Percentiles rank a stretch among this genome's conserved stretches.
phyloP scores from a whole-genome alignment of 2,797 vertebrate species.

The Melanotaenia trifasciata region DNA sequence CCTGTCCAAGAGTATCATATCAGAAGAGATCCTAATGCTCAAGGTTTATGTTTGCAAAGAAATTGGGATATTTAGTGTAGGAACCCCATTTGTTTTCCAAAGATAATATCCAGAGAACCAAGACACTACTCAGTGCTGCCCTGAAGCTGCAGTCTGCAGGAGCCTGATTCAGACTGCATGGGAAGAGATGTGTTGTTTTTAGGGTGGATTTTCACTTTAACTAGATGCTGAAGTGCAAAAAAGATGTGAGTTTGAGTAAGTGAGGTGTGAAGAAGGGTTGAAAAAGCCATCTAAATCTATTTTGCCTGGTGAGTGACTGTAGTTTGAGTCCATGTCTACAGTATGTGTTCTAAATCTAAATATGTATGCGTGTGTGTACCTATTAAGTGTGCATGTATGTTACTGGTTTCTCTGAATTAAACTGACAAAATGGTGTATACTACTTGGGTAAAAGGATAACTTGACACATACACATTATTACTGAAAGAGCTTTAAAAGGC shows the following conservation, averaged over 20 bases:
- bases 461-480: slow-evolving; percentile 29
- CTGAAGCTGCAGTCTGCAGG: slow-evolving; percentile 29
- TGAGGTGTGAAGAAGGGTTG: slow-evolving; percentile 66
- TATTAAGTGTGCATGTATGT: slow-evolving; percentile 36
- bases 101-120: slow-evolving; percentile 51
- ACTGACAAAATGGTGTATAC: slow-evolving; percentile 84
- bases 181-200: slow-evolving; percentile 17
- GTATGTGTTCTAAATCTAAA: slow-evolving; percentile 65
- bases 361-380: neutral
- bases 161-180: slow-evolving; percentile 33
- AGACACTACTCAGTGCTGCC: slow-evolving; percentile 54
- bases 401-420: slow-evolving; percentile 70
- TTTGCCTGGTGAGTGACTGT: slow-evolving; percentile 88
- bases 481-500: slow-evolving; percentile 45
- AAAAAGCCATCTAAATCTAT: slow-evolving; percentile 90
- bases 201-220: slow-evolving; percentile 61
- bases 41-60: neutral
- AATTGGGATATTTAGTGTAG: slow-evolving; percentile 38
- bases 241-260: slow-evolving; percentile 54
- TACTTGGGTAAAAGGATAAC: slow-evolving; percentile 72
- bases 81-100: slow-evolving; percentile 50
- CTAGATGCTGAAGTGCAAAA: slow-evolving; percentile 54
- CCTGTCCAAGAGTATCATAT: neutral
- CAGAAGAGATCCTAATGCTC: neutral
- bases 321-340: slow-evolving; percentile 82